These are phyloP conservation scores for Catonia carolina DNA, from an alignment of 2,888 invertebrate genomes.

Conservation along the genomic window DNA sequence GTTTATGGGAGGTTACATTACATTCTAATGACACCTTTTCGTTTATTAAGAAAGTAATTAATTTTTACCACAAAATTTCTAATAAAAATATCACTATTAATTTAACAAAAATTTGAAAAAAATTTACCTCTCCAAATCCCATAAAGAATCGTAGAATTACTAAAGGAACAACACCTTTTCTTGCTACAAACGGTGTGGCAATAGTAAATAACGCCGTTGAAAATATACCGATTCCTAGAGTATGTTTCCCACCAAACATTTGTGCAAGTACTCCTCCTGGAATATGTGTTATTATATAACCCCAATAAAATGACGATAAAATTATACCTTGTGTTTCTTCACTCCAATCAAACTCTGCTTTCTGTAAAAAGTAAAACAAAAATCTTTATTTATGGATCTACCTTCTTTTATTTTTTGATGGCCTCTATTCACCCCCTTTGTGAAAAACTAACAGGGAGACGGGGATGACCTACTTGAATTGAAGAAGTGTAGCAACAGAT, in stretches of 20 bases:
- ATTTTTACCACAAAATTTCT: too few species aligned
- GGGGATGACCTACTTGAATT: too few species aligned
- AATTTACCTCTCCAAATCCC: constrained; percentile 45
- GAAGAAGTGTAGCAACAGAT: too few species aligned
- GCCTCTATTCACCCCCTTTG: too few species aligned
- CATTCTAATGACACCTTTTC: too few species aligned
- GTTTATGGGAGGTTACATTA: too few species aligned
- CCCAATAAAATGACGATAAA: constrained; percentile 46
- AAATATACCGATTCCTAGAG: constrained; percentile 44
- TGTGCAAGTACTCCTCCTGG: constrained; percentile 45
- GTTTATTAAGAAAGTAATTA: too few species aligned
- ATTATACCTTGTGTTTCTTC: constrained; percentile 47
- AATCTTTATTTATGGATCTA: too few species aligned
- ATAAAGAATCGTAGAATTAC: constrained; percentile 43
- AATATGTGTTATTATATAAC: constrained; percentile 45
- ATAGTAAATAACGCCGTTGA: constrained; percentile 44
- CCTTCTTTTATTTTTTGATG: too few species aligned
- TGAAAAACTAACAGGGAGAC: too few species aligned
- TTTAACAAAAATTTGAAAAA: too few species aligned
- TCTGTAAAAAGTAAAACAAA: constrained; percentile 36
- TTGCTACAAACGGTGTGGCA: constrained; percentile 43
- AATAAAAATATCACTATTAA: too few species aligned
- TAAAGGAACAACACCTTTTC: constrained; percentile 39
- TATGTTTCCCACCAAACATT: constrained; percentile 44
- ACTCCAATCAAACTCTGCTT: constrained; percentile 58